Evolutionary conservation across 92 coral and sea anemone species (phyloP).

Genomic region (Muricea muricata): DNA sequence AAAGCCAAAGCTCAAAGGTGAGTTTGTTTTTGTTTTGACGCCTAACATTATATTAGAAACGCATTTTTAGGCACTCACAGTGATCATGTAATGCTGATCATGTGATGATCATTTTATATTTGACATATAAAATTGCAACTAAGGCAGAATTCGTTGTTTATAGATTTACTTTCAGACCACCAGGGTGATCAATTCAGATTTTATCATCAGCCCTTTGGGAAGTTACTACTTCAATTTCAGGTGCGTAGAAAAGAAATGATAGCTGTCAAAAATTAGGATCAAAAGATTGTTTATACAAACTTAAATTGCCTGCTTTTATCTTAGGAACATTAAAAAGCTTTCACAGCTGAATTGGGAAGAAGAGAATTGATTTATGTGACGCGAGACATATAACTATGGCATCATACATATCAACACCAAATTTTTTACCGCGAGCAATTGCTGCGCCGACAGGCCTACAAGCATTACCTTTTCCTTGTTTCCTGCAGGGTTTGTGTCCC

Average conservation of each 20-base stretch:
- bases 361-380: conserved; percentile 7
- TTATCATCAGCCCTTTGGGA: conserved; percentile 13
- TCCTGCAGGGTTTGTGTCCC: background rate
- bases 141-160: background rate
- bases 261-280: background rate
- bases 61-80: too few species aligned
- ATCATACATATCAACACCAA: background rate
- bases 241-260: background rate
- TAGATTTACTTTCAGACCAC: conserved; percentile 32
- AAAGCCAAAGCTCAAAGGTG: too few species aligned
- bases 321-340: conserved; percentile 16
- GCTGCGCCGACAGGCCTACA: background rate
- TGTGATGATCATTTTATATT: background rate
- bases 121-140: background rate
- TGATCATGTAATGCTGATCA: background rate
- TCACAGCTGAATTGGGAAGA: conserved; percentile 7
- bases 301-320: background rate
- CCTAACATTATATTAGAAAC: background rate
- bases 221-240: background rate
- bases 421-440: background rate
- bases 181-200: background rate
- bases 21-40: background rate
- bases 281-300: conserved; percentile 21
- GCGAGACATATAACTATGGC: background rate
- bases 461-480: background rate